Percentiles rank a stretch among this genome's conserved stretches.
phyloP scores from a whole-genome alignment of 2,797 vertebrate species.

The Tokudaia tokunoshimensis region DNA sequence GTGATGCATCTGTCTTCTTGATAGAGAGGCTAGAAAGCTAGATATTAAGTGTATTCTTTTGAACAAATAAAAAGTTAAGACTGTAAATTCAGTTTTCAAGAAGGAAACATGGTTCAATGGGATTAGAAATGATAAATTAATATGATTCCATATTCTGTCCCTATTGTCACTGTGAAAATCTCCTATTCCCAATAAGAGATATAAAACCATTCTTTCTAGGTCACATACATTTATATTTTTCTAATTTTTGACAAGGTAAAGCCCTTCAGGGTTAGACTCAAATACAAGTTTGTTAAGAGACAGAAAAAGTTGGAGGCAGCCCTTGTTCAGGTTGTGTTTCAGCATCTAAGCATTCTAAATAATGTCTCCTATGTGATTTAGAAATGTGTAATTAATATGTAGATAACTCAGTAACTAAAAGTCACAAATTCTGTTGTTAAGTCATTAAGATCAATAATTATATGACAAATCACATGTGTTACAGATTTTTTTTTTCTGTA shows the following conservation, averaged over 20 bases:
- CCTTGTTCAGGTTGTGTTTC: slow-evolving; percentile 9
- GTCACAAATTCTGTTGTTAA: slow-evolving; percentile 41
- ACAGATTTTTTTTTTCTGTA: neutral
- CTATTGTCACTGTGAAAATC: neutral
- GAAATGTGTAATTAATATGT: slow-evolving; percentile 48
- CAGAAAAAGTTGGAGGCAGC: neutral
- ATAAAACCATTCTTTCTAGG: slow-evolving; percentile 54
- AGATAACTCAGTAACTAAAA: slow-evolving; percentile 46
- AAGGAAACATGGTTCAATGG: neutral
- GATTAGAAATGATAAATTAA: slow-evolving; percentile 53
- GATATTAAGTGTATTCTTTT: neutral
- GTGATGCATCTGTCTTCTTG: slow-evolving; percentile 23
- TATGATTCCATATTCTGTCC: slow-evolving; percentile 19
- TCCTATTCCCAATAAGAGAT: slow-evolving; percentile 51
- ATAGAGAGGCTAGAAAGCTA: slow-evolving; percentile 29
- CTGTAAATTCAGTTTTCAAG: slow-evolving; percentile 43
- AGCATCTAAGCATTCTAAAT: slow-evolving; percentile 28
- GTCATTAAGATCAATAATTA: slow-evolving; percentile 39
- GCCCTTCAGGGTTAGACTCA: neutral
- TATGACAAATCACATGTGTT: neutral
- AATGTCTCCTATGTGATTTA: neutral
- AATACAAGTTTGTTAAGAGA: slow-evolving; percentile 51
- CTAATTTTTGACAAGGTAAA: slow-evolving; percentile 51
- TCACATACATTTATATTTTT: slow-evolving; percentile 54
- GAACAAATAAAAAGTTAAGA: slow-evolving; percentile 41